These are phyloP conservation scores for Amphiprion ocellaris DNA, from an alignment of 2,113 vertebrate species.

Conservation along the genomic window DNA sequence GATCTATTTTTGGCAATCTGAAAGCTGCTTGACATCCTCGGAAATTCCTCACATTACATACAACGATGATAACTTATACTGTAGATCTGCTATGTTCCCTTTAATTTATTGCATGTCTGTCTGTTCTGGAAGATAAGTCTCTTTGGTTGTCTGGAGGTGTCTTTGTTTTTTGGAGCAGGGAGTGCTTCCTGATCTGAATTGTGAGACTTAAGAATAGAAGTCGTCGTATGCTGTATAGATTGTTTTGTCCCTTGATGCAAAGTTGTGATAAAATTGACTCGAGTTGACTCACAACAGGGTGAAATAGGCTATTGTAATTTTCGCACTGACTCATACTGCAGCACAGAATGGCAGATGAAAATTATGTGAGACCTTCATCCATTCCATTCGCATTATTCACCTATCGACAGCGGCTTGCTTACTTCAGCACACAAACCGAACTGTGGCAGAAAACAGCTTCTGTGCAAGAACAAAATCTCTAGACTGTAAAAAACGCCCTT, in stretches of 20 bases:
- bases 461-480: neutral
- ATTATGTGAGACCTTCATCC: neutral
- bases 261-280: neutral
- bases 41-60: too few species aligned
- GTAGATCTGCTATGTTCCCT: neutral
- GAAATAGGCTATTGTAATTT: neutral
- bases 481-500: conserved; percentile 20
- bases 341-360: neutral
- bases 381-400: neutral
- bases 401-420: neutral
- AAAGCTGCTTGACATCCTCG: neutral
- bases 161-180: neutral
- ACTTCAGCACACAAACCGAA: neutral
- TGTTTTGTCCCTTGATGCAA: neutral
- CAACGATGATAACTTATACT: too few species aligned
- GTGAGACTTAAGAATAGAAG: neutral
- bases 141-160: neutral
- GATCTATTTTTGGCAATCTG: neutral
- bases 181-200: neutral
- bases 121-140: neutral
- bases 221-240: neutral
- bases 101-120: neutral
- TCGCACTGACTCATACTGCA: too few species aligned
- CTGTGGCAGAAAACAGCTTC: neutral
- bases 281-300: neutral